Conservation (phyloP, 2,888 invertebrate genomes). For the Volucella inflata region DNA sequence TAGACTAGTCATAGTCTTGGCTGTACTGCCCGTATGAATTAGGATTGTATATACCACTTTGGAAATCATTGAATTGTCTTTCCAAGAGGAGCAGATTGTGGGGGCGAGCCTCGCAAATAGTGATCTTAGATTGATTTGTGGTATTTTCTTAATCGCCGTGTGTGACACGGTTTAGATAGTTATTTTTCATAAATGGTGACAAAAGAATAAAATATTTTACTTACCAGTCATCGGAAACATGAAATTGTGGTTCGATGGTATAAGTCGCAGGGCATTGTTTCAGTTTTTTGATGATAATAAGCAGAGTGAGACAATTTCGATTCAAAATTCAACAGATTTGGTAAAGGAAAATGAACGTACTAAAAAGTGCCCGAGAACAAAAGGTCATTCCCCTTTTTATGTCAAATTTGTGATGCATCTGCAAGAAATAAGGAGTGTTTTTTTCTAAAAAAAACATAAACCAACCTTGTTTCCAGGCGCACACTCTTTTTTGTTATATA, state of each 20-base stretch:
- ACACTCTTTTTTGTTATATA: too few relatives aligned
- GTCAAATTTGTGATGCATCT: too few relatives aligned
- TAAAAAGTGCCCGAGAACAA: too few relatives aligned
- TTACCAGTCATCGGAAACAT: too few relatives aligned
- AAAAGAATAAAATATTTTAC: constrained; percentile 11
- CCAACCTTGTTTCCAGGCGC: too few relatives aligned
- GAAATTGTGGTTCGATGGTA: not conserved
- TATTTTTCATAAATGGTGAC: constrained; percentile 24
- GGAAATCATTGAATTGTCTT: constrained; percentile 34
- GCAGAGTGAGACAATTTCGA: too few relatives aligned
- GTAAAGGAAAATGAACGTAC: too few relatives aligned
- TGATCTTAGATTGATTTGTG: constrained; percentile 25
- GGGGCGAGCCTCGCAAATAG: constrained; percentile 22
- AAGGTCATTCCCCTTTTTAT: too few relatives aligned
- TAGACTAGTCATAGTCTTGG: not conserved
- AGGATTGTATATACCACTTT: constrained; percentile 45
- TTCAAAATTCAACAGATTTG: too few relatives aligned
- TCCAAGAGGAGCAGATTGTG: constrained; percentile 26
- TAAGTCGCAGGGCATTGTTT: not conserved
- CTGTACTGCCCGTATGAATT: constrained; percentile 1
- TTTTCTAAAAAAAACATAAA: too few relatives aligned
- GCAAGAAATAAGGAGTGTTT: too few relatives aligned
- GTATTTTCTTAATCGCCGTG: constrained; percentile 8
- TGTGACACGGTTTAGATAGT: constrained; percentile 40
- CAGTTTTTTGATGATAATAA: too few relatives aligned